Base-by-base conservation (phyloP, 35 echinoderm and acorn worm species). In the Antedon bifida region DNA sequence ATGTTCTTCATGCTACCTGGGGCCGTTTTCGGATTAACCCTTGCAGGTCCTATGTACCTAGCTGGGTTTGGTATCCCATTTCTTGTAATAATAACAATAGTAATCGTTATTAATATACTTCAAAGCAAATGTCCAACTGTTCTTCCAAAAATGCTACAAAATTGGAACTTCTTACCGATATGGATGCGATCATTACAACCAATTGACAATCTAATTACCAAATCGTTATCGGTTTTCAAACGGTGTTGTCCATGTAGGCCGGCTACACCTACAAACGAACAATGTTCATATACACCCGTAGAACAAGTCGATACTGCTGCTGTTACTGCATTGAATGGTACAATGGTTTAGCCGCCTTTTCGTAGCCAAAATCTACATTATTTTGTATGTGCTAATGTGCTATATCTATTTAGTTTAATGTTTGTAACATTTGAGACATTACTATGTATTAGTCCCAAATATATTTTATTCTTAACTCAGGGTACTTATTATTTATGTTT, bases 1-100 rank as follows among this genome's bases (percentile, higher is more conserved):
- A 87, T 94, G 88, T 94, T 94, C 74, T 86, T 94, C 75, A 13
- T 94, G 0, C 35, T 94, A 34, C 91, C 91, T 30, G 80, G 34
- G 17, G 30, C 75, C 16, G 74, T 91, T 5, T 86, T 91, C 34
- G 89, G 89, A 3, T 84, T 91, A 11, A 85, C 89, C 16, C 16
- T 89, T 11, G 77, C 75, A 2, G 75, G 87, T 30, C 12, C 64
- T 35, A 29, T 33, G 73, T 84, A 39, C 29, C 45, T 89, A 28
- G 82, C 35, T 14, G 45, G 28, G 1, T 82, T 84, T 11, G 87
- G 87, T 16, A 30, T 79, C 0, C 81, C 81, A 31, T 21, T 77
- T 33, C 0, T 89, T 0, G 26, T 74, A 34, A 28, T 89, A 36
- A 29, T 78, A 36, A 19, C 42, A 0, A 73, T 84, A 79, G 82